Evolutionary conservation across 2,888 invertebrate genomes (phyloP), one percentile per base, ranked within the genome.

Genomic region (Clanis bilineata): DNA sequence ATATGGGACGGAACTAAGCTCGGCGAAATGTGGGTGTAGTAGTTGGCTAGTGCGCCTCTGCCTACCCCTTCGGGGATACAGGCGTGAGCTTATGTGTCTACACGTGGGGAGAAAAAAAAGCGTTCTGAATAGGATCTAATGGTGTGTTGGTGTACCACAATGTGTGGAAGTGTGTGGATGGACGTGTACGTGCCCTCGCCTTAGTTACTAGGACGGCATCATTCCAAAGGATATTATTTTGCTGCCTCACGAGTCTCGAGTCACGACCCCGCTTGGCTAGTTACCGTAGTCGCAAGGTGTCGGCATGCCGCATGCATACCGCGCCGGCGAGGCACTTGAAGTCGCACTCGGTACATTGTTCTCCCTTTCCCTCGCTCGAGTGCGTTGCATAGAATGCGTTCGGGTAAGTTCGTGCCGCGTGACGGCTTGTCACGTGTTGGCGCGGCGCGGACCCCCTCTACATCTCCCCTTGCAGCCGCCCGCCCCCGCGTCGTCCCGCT

Each of bases 391-490:
- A 70, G 73, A 70, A 69, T 77, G 74, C 74, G 76, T 70, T 74
- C 72, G 74, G 72, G 66, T 64, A 67, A 63, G 67, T 66, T 71
- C 73, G 73, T 63, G 71, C 82, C 79, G 77, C 78, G 82, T 83
- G 83, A 81, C 82, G 76, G 68, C 66, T 68, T 70, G 81, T 82
- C 86, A 85, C 82, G 83, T 83, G 82, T 68, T 77, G 61, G 57
- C 65, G 63, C 70, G 59, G 63, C 64, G 63, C 69, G 59, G 63
- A 60, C 61, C 62, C 63, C 69, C 62, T 60, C 61, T 61, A 57
- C 60, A 60, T 22, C 54, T 61, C 56, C 58, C 39, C 28, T 15
- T 15, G 18, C 61, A 39, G 9, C 57, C 58, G 57, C 45, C 51
- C 45, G 57, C 62, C 57, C 63, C 57, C 66, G 58, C 60, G 39